These are phyloP conservation scores for Danio jaintianensis DNA, from an alignment of 2,797 vertebrate species.

Conservation along the genomic window DNA sequence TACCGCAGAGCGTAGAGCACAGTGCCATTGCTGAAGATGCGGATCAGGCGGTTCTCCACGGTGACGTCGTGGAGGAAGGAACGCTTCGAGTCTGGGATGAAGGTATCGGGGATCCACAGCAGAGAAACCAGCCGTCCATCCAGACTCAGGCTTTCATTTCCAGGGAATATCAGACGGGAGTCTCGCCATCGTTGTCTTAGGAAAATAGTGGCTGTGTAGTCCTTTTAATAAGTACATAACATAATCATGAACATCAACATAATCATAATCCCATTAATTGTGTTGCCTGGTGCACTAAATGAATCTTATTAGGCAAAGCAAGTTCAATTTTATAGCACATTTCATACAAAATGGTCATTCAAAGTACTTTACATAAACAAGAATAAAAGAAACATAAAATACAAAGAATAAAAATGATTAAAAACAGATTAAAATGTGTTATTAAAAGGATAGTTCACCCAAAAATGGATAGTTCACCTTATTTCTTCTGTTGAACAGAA, in stretches of 20 bases:
- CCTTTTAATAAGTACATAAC: slow-evolving; percentile 71
- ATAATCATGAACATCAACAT: background rate
- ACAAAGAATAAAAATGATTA: too few relatives aligned
- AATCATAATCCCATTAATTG: background rate
- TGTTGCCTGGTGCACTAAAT: background rate
- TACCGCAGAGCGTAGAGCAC: slow-evolving; percentile 89
- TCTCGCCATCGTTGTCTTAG: slow-evolving; percentile 90
- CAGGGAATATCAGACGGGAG: slow-evolving; percentile 86
- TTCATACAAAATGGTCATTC: too few relatives aligned
- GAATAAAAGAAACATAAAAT: too few relatives aligned
- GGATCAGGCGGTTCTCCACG: slow-evolving; percentile 90
- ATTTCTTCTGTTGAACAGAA: too few relatives aligned
- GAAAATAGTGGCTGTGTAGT: slow-evolving; percentile 93
- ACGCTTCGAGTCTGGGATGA: slow-evolving; percentile 91
- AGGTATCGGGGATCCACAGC: slow-evolving; percentile 91
- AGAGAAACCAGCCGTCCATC: slow-evolving; percentile 92
- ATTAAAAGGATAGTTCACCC: too few relatives aligned
- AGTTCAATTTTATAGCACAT: too few relatives aligned
- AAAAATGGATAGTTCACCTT: too few relatives aligned
- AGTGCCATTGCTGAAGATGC: slow-evolving; percentile 91
- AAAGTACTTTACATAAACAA: too few relatives aligned
- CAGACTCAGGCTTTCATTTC: slow-evolving; percentile 90
- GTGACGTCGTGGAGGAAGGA: slow-evolving; percentile 93
- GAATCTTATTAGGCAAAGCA: too few relatives aligned
- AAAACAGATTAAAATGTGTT: too few relatives aligned